Evolutionary conservation across 2,888 invertebrate species (phyloP).

Genomic region (Cyclophora albipunctata): DNA sequence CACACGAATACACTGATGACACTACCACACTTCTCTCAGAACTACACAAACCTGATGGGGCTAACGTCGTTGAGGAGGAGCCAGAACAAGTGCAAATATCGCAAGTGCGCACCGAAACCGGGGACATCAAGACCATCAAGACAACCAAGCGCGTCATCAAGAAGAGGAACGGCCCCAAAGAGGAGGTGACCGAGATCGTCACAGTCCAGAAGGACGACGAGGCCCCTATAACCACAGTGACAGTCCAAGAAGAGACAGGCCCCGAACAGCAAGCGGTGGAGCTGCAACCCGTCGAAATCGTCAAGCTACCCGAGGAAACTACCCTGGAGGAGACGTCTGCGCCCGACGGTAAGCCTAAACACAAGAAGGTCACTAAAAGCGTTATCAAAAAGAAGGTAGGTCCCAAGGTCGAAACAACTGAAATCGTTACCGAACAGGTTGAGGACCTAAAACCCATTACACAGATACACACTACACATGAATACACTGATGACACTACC

Average conservation of each 20-base stretch:
- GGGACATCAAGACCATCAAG: constrained; percentile 32
- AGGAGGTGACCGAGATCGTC: constrained; percentile 21
- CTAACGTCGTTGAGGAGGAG: constrained; percentile 19
- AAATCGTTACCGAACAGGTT: constrained; percentile 31
- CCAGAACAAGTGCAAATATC: constrained; percentile 20
- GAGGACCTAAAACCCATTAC: constrained; percentile 31
- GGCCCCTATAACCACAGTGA: constrained; percentile 20
- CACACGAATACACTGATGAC: constrained; percentile 30
- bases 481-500: constrained; percentile 34
- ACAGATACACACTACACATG: constrained; percentile 30
- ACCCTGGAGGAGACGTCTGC: constrained; percentile 17
- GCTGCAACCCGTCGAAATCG: constrained; percentile 45
- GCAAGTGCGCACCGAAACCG: constrained; percentile 18
- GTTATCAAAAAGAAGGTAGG: constrained; percentile 28
- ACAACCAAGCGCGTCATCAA: constrained; percentile 29
- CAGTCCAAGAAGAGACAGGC: constrained; percentile 23
- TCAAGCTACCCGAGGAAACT: constrained; percentile 31
- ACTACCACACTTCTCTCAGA: constrained; percentile 7
- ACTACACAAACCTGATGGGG: constrained; percentile 13
- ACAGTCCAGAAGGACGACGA: constrained; percentile 15
- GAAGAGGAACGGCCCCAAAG: constrained; percentile 25
- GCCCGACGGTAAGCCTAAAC: constrained; percentile 28
- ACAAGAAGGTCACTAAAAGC: constrained; percentile 34
- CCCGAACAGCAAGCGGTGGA: constrained; percentile 38
- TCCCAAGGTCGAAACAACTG: constrained; percentile 41